Evolutionary conservation across 2,113 vertebrate genomes (phyloP), one percentile per base, ranked within the genome.

Genomic region (Leucoraja erinaceus): DNA sequence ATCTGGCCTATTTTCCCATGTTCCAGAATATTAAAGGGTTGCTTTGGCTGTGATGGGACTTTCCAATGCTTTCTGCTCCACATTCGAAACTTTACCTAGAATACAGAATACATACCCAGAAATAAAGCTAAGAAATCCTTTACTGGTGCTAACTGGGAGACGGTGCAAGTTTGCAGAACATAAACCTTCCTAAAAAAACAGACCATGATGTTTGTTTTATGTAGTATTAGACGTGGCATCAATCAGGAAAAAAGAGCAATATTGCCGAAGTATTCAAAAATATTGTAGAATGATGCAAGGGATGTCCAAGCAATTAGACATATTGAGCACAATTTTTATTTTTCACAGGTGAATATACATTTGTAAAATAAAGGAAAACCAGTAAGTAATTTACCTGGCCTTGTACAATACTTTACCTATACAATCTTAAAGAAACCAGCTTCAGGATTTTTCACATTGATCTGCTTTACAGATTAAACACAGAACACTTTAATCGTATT

Each of bases 401-500:
- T 11, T 4, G 72, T 54, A 72, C 66, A 91, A 91, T 68, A 38
- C 31, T 18, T 38, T 70, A 90, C 9, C 20, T n/a, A 63, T 28
- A 38, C 11, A 2, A 72, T 20, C 61, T 72, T 91, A 33, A 47
- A 91, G 20, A 91, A 91, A 68, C 63, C 4, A 8, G 16, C 33
- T 72, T 72, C 31, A 70, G 33, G 38, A 18, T 54, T 47, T 33
- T 54, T 47, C 33, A 91, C 66, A 72, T 72, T 72, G 90, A 91
- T 91, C 66, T 54, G 4, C 66, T 14, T 72, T 91, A 72, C 33
- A 91, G 66, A 91, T 91, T 91, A 91, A 72, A n/a, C 90, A 47
- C 66, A 72, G 90, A 91, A 72, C 68, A 91, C 66, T 91, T 91
- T 91, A 91, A 91, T 91, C 90, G 70, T 68, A 91, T 70, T 70